Evolutionary conservation across 2,797 vertebrate species (phyloP), one percentile per base, ranked within the genome.

Genomic region (Cirrhinus molitorella): DNA sequence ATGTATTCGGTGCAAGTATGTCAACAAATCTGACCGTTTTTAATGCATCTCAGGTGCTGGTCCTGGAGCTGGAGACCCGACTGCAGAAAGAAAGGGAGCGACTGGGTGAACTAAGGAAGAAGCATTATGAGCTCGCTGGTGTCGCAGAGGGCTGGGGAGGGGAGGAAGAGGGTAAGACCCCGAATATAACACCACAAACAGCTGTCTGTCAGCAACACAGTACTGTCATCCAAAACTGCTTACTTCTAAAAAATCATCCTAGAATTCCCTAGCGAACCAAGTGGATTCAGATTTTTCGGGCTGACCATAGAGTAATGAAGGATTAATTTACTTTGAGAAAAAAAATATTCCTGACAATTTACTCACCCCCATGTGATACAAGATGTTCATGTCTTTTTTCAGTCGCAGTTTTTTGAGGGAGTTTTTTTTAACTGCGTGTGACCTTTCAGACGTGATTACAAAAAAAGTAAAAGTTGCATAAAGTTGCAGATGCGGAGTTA

Each of bases 71-170:
- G 88, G 98, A 99, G 90, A 97, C 94, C 0, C 95, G 96, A 55
- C 92, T 99, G 85, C 98, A 99, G 93, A 99, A 96, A 91, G 98
- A 99, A 88, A 94, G 98, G 4, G 96, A 97, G 88, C 96, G 96
- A 79, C 95, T 99, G 25, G 98, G 98, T 2, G 97, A 97, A 80
- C 95, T 99, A 87, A 96, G 98, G 86, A 99, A 98, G 93, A 99
- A 99, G 88, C 98, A 99, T 92, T 99, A 99, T 0, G 96, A 98
- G 88, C 93, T 99, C 84, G 98, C 98, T 0, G 97, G 98, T 0
- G 97, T 96, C 12, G 96, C 97, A 0, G 98, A 99, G 89, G 98
- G 98, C 89, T 99, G 98, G 98, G 97, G 96, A 25, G 95, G 96
- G 86, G 96, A 89, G 17, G 92, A 91, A 9, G 93, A 95, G 61